Evolutionary conservation across 1,140 invertebrate species (phyloP).

Genomic region (Drosophila tropicalis): DNA sequence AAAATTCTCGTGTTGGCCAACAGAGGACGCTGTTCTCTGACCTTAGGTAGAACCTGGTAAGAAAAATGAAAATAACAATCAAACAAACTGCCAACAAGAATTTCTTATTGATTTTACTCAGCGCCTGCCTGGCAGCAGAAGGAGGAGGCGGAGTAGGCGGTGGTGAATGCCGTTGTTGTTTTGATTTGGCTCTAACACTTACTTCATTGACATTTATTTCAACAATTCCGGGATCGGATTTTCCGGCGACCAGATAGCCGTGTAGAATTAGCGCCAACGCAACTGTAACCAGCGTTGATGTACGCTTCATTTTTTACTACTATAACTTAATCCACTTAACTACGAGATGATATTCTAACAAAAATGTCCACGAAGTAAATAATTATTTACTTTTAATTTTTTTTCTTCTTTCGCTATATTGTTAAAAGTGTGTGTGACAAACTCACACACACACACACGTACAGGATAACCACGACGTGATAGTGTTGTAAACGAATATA

Average conservation of each 20-base stretch:
- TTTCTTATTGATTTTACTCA: constrained; percentile 24
- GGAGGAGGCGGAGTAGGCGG: neutral
- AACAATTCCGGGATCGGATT: constrained; percentile 70
- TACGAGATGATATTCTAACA: neutral
- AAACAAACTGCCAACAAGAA: neutral
- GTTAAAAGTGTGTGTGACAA: constrained; percentile 3
- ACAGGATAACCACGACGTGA: constrained; percentile 1
- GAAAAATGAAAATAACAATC: no score
- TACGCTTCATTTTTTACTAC: constrained; percentile 32
- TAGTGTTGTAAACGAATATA: neutral
- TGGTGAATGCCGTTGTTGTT: constrained; percentile 22
- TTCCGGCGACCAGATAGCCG: constrained; percentile 29
- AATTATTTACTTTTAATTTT: constrained; percentile 39
- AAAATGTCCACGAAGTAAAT: neutral
- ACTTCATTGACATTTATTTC: constrained; percentile 62
- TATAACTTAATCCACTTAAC: neutral
- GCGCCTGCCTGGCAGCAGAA: neutral
- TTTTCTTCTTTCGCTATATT: constrained; percentile 4
- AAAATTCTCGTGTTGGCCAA: constrained; percentile 68
- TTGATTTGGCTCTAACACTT: constrained; percentile 27
- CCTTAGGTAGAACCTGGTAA: constrained; percentile 43
- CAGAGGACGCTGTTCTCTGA: constrained; percentile 65
- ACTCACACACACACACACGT: neutral
- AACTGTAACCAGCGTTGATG: constrained; percentile 35
- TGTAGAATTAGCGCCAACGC: constrained; percentile 47